These are phyloP conservation scores for Nothocercus julius DNA, from an alignment of 2,113 vertebrate species.

Conservation along the genomic window DNA sequence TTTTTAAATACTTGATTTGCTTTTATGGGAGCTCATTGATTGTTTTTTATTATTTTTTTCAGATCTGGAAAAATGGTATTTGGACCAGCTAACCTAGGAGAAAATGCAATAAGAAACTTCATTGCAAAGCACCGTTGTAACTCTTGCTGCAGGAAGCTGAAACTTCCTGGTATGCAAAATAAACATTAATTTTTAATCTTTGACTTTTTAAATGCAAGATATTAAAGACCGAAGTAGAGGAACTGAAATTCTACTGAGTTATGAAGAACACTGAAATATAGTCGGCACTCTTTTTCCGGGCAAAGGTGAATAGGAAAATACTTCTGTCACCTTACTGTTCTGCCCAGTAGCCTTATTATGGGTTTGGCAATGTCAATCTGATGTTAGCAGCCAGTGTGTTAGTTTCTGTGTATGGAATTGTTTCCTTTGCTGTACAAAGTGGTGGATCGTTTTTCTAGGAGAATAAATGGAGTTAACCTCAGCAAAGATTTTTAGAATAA, in stretches of 20 bases:
- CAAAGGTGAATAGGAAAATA: neutral
- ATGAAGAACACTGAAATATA: slow-evolving; percentile 37
- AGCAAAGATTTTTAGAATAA: neutral
- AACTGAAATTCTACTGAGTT: slow-evolving; percentile 42
- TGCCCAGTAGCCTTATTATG: neutral
- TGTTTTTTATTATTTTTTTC: slow-evolving; percentile 64
- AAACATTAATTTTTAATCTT: slow-evolving; percentile 23
- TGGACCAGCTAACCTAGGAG: slow-evolving; percentile 92
- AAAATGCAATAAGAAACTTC: slow-evolving; percentile 88
- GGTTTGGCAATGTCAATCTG: neutral
- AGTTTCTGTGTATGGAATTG: neutral
- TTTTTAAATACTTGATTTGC: neutral
- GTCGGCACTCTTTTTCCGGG: neutral
- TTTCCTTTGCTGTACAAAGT: neutral
- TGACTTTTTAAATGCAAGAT: slow-evolving; percentile 18
- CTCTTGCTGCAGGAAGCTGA: slow-evolving; percentile 86
- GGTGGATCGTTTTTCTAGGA: neutral
- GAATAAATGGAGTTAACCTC: neutral
- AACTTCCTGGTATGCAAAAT: slow-evolving; percentile 84
- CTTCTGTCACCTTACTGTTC: neutral
- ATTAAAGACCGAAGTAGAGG: neutral
- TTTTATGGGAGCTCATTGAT: slow-evolving; percentile 36
- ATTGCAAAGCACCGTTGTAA: slow-evolving; percentile 92
- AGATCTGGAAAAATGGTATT: slow-evolving; percentile 89
- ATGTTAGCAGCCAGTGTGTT: neutral